phyloP scores from a whole-genome alignment of 1,140 invertebrate genomes.

The Drosophila virilis region DNA sequence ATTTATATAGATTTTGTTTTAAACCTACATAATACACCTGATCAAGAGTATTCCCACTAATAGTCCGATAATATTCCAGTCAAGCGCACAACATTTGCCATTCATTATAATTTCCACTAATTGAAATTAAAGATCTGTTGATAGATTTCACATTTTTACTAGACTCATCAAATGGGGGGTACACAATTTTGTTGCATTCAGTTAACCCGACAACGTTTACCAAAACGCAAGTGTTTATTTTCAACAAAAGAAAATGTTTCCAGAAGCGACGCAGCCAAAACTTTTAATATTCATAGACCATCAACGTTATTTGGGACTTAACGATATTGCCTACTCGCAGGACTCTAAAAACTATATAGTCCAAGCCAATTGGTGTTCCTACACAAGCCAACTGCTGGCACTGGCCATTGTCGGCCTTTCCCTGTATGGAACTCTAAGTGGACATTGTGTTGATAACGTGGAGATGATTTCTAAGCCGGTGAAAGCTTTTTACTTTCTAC shows the following conservation, averaged over 20 bases:
- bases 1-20: no score
- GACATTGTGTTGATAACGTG: neutral
- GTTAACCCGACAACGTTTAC: neutral
- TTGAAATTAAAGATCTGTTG: neutral
- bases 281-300: constrained; percentile 20
- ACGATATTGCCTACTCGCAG: constrained; percentile 13
- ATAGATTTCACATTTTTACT: neutral
- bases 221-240: neutral
- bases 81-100: no score
- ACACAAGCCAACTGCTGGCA: neutral
- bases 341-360: neutral
- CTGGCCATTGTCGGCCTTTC: neutral
- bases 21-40: no score
- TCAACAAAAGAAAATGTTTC: neutral
- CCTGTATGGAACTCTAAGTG: neutral
- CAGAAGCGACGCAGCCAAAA: neutral
- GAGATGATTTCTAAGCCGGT: constrained; percentile 13
- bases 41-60: no score
- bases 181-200: neutral
- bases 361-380: neutral
- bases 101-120: neutral
- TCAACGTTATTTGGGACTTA: constrained; percentile 32
- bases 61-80: no score
- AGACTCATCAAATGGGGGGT: no score
- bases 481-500: neutral